Conservation (phyloP, 2,113 vertebrate genomes). For the Ariopsis seemanni region DNA sequence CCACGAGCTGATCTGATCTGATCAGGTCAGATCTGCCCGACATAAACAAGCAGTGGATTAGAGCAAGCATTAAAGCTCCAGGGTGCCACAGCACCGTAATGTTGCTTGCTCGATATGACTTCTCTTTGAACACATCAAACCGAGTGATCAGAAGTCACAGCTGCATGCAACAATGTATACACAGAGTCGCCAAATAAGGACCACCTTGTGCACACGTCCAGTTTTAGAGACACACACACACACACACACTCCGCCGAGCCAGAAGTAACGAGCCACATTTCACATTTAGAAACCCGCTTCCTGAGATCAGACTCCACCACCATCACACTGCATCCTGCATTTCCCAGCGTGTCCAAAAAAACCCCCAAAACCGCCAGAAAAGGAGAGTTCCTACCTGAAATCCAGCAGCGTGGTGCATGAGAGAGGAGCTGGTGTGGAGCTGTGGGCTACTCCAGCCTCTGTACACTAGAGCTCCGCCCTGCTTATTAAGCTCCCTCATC, state of each 20-base stretch:
- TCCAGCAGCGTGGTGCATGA: conserved; percentile 66
- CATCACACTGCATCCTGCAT: conserved; percentile 2
- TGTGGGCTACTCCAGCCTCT: conserved; percentile 47
- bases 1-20: not conserved
- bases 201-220: not conserved
- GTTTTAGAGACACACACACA: not conserved
- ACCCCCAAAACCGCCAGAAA: not conserved
- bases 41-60: not conserved
- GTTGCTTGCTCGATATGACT: not conserved
- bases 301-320: conserved; percentile 46
- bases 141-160: not conserved
- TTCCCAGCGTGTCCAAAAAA: not conserved
- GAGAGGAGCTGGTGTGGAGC: conserved; percentile 66
- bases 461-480: conserved; percentile 51
- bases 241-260: not conserved
- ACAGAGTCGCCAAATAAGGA: not conserved
- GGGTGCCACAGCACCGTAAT: too few species aligned
- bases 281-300: conserved; percentile 13
- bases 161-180: not conserved
- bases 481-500: conserved; percentile 47
- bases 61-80: not conserved
- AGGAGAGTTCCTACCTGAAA: conserved; percentile 69
- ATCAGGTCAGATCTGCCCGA: not conserved
- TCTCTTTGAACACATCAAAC: not conserved
- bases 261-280: conserved; percentile 17